Evolutionary conservation across 2,113 vertebrate genomes (phyloP).

Genomic region (Anser brachyrhynchus): DNA sequence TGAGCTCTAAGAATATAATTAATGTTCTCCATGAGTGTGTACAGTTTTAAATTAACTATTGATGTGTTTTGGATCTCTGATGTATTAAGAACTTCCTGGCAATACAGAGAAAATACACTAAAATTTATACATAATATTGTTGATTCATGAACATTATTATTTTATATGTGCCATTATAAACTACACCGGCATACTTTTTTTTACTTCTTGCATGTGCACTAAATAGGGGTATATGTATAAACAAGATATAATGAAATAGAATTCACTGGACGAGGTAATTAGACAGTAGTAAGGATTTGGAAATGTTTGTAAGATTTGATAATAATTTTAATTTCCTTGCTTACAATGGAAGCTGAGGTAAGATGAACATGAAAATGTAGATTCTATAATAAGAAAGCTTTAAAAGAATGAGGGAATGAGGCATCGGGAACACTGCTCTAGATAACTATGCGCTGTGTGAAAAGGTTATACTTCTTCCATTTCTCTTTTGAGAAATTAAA

Average conservation of each 20-base stretch:
- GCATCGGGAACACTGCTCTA: neutral
- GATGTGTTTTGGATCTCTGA: neutral
- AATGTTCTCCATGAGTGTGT: neutral
- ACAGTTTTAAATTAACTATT: neutral
- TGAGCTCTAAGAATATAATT: conserved; percentile 24
- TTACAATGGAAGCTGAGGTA: neutral
- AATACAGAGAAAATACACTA: neutral
- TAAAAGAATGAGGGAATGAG: neutral
- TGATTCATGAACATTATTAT: neutral
- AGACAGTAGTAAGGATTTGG: neutral
- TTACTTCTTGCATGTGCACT: neutral
- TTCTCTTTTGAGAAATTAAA: neutral
- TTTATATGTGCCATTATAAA: neutral
- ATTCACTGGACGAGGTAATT: neutral
- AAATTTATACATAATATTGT: neutral
- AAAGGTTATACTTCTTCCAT: neutral
- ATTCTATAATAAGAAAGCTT: neutral
- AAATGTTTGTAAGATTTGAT: neutral
- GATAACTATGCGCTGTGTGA: neutral
- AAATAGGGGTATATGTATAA: neutral
- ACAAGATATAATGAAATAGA: neutral
- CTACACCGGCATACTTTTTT: neutral
- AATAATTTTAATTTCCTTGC: neutral
- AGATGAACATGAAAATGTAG: neutral
- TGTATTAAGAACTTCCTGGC: neutral